Evolutionary conservation across 2,888 invertebrate species (phyloP).

Genomic region (Dicyrtomina minuta): DNA sequence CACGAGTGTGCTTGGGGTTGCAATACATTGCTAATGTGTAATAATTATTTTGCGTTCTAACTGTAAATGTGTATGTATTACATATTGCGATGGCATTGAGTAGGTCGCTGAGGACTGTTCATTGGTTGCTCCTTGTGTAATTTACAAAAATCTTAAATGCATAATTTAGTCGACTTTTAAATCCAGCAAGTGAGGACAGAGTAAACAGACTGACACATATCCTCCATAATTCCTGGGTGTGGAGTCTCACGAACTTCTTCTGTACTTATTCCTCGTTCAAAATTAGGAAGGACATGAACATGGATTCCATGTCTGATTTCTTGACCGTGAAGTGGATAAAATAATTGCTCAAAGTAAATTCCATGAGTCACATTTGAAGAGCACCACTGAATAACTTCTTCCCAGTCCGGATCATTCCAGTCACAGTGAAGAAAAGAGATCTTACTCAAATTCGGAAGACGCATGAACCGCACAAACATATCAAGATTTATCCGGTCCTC

Average conservation of each 20-base stretch:
- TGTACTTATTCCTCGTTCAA: neutral
- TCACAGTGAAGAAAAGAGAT: constrained; percentile 30
- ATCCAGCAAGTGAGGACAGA: constrained; percentile 11
- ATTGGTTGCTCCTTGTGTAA: too few relatives aligned
- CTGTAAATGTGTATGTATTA: too few relatives aligned
- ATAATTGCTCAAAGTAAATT: constrained; percentile 30
- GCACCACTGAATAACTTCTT: constrained; percentile 30
- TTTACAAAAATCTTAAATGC: too few relatives aligned
- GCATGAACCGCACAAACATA: constrained; percentile 17
- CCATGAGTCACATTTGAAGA: constrained; percentile 6
- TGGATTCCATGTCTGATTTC: constrained; percentile 29
- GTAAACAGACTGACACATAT: constrained; percentile 16
- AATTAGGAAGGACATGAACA: constrained; percentile 11
- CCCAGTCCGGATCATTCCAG: constrained; percentile 32
- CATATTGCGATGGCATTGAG: too few relatives aligned
- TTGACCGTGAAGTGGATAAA: constrained; percentile 30
- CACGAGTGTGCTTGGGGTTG: too few relatives aligned
- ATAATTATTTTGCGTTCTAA: too few relatives aligned
- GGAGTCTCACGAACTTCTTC: neutral
- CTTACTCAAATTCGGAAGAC: constrained; percentile 19
- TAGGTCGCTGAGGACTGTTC: too few relatives aligned
- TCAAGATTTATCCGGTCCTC: constrained; percentile 23
- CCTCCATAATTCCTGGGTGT: neutral
- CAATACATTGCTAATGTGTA: too few relatives aligned
- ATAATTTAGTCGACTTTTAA: too few relatives aligned